Base-by-base conservation (phyloP, 2,113 vertebrate species). In the Vulpes ferrilata region DNA sequence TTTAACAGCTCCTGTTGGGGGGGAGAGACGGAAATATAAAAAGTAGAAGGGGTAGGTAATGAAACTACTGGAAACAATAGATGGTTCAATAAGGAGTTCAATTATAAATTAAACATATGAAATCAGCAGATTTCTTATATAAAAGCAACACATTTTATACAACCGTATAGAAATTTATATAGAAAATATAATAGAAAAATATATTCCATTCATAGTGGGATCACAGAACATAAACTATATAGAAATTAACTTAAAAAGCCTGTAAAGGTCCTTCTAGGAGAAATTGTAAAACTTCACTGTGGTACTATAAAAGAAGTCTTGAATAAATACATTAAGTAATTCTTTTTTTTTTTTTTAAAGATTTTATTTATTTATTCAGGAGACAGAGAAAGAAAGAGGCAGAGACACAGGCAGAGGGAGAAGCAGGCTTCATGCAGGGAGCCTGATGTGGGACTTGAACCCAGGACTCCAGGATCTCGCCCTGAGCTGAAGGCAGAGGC, bases 91-190 rank as follows among this genome's bases (percentile, higher is more conserved):
- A 51, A 90, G 48, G 20, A 55, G 9, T 30, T 30, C 19, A 86
- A 11, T 94, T 76, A 64, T 69, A 76, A 84, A 78, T 59, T 60
- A 90, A 81, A 76, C 19, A 83, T 15, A 27, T 7, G 60, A 71
- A 79, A 19, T 20, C 13, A 64, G 43, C 10, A 79, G 25, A 64
- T 51, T 95, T 97, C 30, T 84, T 84, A 27, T 8, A 74, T 64
- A 84, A 85, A 94, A 67, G 27, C 5, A 83, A 22, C n/a, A 85
- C 32, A 22, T 90, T 93, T 90, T 90, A 65, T 43, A 71, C 65
- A 80, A 19, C 57, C 69, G 0, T 57, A 48, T 71, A 73, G 82
- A 84, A 81, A 86, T 89, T 35, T 81, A 62, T 60, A 7, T 59
- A 83, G 55, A 7, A 88, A 94, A 71, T 92, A 78, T 38, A 87